Conservation (phyloP, 2,113 vertebrate species). For the Echinops telfairi region DNA sequence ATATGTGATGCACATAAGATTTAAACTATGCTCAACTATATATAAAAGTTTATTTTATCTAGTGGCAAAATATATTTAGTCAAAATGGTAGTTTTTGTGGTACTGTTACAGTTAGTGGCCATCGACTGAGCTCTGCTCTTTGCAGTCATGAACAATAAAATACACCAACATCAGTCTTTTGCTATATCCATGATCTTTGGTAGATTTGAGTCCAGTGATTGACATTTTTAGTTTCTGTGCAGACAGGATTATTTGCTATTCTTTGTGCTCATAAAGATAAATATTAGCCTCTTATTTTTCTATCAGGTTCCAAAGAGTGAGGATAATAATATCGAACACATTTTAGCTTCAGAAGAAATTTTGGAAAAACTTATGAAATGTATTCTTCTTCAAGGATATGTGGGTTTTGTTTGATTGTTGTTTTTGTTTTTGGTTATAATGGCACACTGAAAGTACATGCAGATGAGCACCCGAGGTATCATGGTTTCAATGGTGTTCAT, state of each 20-base stretch:
- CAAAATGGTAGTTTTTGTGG: neutral
- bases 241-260: neutral
- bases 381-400: neutral
- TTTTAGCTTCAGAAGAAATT: neutral
- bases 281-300: neutral
- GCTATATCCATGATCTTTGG: neutral
- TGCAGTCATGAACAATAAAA: neutral
- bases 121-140: neutral
- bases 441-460: neutral
- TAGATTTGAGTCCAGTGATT: neutral
- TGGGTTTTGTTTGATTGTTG: neutral
- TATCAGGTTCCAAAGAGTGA: neutral
- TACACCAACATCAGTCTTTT: neutral
- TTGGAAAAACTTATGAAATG: neutral
- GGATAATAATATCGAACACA: neutral
- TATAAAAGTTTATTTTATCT: too few relatives aligned
- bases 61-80: neutral
- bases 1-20: neutral
- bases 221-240: neutral
- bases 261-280: neutral
- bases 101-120: neutral
- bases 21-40: neutral
- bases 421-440: neutral
- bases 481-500: neutral
- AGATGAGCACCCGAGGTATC: neutral